These are phyloP conservation scores for Apoderus coryli DNA, from an alignment of 2,888 invertebrate species.

Conservation along the genomic window DNA sequence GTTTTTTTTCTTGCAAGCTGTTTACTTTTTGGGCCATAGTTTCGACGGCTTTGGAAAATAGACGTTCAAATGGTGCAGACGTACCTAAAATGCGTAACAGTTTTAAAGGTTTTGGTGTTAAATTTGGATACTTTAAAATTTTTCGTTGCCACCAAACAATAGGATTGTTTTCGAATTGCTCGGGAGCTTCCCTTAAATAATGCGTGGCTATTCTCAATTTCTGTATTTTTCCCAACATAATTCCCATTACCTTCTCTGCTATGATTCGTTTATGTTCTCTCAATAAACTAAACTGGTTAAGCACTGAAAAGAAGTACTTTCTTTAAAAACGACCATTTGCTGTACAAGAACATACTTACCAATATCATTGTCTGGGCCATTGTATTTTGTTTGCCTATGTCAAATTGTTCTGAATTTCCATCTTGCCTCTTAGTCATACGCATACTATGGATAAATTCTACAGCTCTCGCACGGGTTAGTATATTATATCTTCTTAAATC, in stretches of 20 bases:
- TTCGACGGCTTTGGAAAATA: conserved; percentile 24
- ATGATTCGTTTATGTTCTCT: conserved; percentile 3
- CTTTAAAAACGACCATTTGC: neutral
- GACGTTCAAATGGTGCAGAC: conserved; percentile 24
- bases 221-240: neutral
- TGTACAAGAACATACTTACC: neutral
- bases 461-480: conserved; percentile 1
- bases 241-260: conserved; percentile 3
- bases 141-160: conserved; percentile 3
- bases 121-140: conserved; percentile 1
- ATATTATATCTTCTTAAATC: too few species aligned
- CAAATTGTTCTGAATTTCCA: conserved; percentile 1
- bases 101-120: conserved; percentile 3
- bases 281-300: conserved; percentile 1
- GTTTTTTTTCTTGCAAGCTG: conserved; percentile 14
- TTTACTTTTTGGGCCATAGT: conserved; percentile 23
- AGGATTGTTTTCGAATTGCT: conserved; percentile 1
- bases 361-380: conserved; percentile 1
- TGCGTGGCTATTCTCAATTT: conserved; percentile 2
- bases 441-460: conserved; percentile 2
- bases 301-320: conserved; percentile 2
- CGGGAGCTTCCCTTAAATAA: conserved; percentile 1
- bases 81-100: conserved; percentile 12
- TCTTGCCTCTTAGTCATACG: neutral
- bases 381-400: conserved; percentile 3